A percentile compares a stretch with the other conserved stretches of the same genome.
phyloP scores from a whole-genome alignment of 2,888 invertebrate genomes.

The Megamerina dolium region DNA sequence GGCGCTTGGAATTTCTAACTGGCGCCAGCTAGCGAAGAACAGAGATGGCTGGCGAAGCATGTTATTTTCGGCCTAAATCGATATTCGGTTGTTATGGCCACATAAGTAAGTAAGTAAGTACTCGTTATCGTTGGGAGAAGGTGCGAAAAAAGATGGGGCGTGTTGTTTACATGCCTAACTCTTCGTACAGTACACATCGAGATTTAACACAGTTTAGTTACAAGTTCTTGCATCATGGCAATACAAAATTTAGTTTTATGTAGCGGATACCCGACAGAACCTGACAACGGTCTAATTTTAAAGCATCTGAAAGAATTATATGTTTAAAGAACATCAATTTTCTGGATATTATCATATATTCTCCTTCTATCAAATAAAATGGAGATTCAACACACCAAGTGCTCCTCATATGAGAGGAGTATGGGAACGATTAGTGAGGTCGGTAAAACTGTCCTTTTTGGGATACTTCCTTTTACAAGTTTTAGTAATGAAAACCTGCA shows the following conservation, averaged over 20 bases:
- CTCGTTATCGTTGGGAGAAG: conserved; percentile 16
- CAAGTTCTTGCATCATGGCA: conserved; percentile 17
- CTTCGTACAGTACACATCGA: conserved; percentile 20
- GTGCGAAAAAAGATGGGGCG: conserved; percentile 22
- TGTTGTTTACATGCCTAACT: conserved; percentile 22
- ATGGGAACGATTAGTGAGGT: no score
- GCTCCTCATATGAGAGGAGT: no score
- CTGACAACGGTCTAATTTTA: conserved; percentile 15
- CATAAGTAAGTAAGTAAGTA: no score
- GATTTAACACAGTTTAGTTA: conserved; percentile 17
- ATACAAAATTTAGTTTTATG: conserved; percentile 17
- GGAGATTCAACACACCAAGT: no score
- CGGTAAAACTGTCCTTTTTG: not conserved
- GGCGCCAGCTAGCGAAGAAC: no score
- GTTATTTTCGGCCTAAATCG: no score
- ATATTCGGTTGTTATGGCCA: no score
- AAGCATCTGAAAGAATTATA: conserved; percentile 3
- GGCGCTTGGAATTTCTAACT: no score
- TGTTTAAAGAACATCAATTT: no score
- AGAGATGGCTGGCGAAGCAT: no score
- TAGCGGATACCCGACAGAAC: conserved; percentile 15
- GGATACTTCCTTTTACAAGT: conserved; percentile 1
- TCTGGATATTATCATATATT: no score
- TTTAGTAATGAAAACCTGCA: conserved; percentile 13
- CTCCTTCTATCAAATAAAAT: not conserved